Evolutionary conservation across 1,140 invertebrate species (phyloP).

Genomic region (Drosophila pseudoananassae): DNA sequence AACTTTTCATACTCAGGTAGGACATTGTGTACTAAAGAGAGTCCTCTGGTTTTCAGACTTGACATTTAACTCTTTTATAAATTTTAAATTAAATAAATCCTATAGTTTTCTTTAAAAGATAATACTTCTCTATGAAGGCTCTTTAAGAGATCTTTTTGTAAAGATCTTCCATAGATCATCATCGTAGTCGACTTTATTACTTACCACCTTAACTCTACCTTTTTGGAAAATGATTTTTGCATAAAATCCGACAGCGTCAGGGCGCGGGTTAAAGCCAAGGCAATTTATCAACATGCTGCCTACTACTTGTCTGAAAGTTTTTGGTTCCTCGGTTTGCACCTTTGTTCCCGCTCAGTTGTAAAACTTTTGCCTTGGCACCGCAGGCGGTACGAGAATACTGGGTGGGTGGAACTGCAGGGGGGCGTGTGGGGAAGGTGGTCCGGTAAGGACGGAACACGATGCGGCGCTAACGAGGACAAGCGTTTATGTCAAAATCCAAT

Average conservation of each 20-base stretch:
- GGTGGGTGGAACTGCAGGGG: slow-evolving; percentile 11
- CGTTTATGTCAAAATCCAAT: slow-evolving; percentile 82
- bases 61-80: no score
- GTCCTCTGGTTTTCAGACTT: slow-evolving; percentile 1
- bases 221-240: slow-evolving; percentile 60
- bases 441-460: slow-evolving; percentile 58
- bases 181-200: background rate
- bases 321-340: slow-evolving; percentile 44
- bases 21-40: slow-evolving; percentile 1
- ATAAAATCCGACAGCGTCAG: slow-evolving; percentile 67
- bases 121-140: background rate
- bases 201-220: slow-evolving; percentile 6
- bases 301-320: slow-evolving; percentile 71
- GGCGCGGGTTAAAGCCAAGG: slow-evolving; percentile 54
- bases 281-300: slow-evolving; percentile 78
- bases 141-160: background rate
- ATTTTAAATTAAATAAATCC: no score
- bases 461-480: slow-evolving; percentile 81
- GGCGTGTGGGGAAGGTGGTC: background rate
- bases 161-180: background rate
- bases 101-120: no score
- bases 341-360: slow-evolving; percentile 40
- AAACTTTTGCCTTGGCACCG: slow-evolving; percentile 68
- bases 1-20: slow-evolving; percentile 49
- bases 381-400: slow-evolving; percentile 49